Evolutionary conservation across 1,140 invertebrate species (phyloP), one percentile per base, ranked within the genome.

Genomic region (Wasmannia auropunctata): DNA sequence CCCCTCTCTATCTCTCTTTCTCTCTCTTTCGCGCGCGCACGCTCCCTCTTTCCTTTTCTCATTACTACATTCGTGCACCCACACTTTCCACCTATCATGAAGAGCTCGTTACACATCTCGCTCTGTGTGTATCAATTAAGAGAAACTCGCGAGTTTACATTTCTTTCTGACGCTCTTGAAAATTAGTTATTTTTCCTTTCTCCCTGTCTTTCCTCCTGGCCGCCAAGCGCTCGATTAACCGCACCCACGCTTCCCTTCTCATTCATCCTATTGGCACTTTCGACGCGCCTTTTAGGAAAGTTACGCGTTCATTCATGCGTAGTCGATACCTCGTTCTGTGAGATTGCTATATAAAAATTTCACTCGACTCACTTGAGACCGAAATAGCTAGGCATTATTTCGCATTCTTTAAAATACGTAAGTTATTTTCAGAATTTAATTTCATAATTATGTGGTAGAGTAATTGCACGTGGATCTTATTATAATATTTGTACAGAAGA

Each of bases 211-310:
- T 49, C 56, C 56, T 76, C 80, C 7, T n/a, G n/a, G n/a, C n/a
- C 16, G 37, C 43, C 19, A 19, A 34, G 46, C 56, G 65, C 72
- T 85, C 86, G 74, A 88, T 88, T 88, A 85, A 67, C 31, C 81
- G 72, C 87, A 54, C 87, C 87, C 81, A 87, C 86, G 65, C 86
- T 81, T 87, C 69, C 28, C 46, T 58, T 70, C n/a, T n/a, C 43
- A 31, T 65, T 65, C 74, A 31, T 80, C 7, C 43, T 10, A 16
- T 62, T 56, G 34, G 34, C 34, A 49, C 25, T 79, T 79, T 85
- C 22, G 34, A 74, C 49, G 58, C 62, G 62, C 76, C 34, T 69
- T 70, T 69, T 80, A 80, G 22, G 77, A 80, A 69, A 80, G 62
- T 70, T 80, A 43, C 31, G 5, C 46, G 34, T 80, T 70, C 63